Conservation (phyloP, 2,888 invertebrate species). For the Torymus texanus region DNA sequence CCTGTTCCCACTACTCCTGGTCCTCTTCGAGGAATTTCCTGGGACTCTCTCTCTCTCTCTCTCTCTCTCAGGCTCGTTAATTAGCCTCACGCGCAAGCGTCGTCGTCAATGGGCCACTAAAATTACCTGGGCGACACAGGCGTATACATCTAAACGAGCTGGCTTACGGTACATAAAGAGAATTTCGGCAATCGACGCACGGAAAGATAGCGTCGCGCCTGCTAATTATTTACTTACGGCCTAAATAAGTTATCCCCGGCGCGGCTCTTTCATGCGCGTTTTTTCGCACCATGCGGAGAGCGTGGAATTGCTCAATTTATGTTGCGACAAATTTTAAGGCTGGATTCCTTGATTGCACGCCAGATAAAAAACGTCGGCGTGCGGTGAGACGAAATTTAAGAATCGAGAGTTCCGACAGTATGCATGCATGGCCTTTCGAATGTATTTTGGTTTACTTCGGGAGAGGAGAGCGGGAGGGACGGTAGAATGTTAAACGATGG, state of each 20-base stretch:
- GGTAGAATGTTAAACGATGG: no score
- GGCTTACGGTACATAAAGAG: constrained; percentile 30
- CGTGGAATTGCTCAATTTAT: constrained; percentile 17
- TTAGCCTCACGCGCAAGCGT: constrained; percentile 2
- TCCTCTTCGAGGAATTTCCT: no score
- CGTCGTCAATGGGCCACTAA: constrained; percentile 23
- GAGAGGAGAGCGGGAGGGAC: no score
- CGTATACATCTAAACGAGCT: constrained; percentile 29
- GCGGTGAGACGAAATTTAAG: no score
- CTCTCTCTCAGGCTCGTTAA: constrained; percentile 24
- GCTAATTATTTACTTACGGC: constrained; percentile 43
- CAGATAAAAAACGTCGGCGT: no score
- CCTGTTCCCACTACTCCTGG: no score
- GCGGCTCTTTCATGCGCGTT: background rate
- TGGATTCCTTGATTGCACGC: background rate
- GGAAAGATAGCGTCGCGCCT: constrained; percentile 1
- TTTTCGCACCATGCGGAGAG: background rate
- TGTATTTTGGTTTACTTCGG: no score
- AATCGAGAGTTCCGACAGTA: no score
- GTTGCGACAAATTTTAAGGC: constrained; percentile 12
- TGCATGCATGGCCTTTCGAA: no score
- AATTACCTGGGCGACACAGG: constrained; percentile 15
- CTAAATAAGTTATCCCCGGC: constrained; percentile 38
- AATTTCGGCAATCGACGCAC: constrained; percentile 13
- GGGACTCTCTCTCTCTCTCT: constrained; percentile 23